phyloP scores from a whole-genome alignment of 2,797 vertebrate genomes.

The Sciurus carolinensis region DNA sequence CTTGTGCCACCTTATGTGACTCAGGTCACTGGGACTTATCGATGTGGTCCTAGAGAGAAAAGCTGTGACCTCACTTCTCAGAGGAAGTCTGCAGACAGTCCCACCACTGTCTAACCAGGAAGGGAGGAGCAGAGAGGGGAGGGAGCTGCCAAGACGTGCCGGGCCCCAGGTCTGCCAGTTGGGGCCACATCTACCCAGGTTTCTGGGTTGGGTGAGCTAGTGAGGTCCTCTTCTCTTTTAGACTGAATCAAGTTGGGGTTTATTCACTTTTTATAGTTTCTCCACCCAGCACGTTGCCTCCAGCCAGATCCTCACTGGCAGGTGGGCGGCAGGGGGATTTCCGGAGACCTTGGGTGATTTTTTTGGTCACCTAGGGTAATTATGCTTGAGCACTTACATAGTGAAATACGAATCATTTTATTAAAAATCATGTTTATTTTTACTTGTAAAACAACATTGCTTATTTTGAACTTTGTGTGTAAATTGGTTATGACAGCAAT shows the following conservation, averaged over 20 bases:
- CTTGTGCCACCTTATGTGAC: no score
- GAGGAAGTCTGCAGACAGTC: not conserved
- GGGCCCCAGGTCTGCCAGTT: rapidly evolving
- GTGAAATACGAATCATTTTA: not conserved
- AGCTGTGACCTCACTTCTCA: not conserved
- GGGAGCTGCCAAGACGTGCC: not conserved
- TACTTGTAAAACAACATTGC: not conserved
- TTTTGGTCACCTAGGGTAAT: not conserved
- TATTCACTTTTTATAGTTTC: not conserved
- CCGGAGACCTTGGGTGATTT: not conserved
- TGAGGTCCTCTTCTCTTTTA: not conserved
- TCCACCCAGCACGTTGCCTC: no score
- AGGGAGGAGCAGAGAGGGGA: not conserved
- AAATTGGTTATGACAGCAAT: not conserved
- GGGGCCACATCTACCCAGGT: no score
- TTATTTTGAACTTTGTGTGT: not conserved
- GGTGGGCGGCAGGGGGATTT: no score
- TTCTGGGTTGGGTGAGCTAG: not conserved
- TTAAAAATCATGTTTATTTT: not conserved
- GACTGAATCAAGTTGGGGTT: not conserved
- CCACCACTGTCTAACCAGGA: not conserved
- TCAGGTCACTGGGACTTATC: no score
- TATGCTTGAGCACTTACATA: not conserved
- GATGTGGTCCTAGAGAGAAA: not conserved
- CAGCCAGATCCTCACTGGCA: not conserved